phyloP scores from a whole-genome alignment of 2,113 vertebrate genomes.

The Cynocephalus volans region DNA sequence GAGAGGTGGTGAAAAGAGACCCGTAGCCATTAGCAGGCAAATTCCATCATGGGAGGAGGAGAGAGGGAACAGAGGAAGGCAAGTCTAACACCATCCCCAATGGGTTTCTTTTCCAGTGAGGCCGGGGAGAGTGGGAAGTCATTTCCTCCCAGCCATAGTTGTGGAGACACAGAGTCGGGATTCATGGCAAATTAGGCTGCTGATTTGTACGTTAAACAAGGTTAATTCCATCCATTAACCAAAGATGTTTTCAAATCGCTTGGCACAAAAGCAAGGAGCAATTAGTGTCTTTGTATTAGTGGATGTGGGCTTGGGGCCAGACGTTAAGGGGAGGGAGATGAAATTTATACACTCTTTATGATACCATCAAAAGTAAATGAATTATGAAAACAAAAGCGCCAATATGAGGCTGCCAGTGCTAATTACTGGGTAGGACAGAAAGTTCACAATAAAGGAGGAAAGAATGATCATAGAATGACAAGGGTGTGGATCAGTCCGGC shows the following conservation, averaged over 20 bases:
- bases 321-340: conserved; percentile 46
- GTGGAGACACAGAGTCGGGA: conserved; percentile 61
- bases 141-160: background rate
- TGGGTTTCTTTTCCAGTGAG: background rate
- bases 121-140: background rate
- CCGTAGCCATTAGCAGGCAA: background rate
- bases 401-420: conserved; percentile 80
- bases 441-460: conserved; percentile 64
- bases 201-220: conserved; percentile 78
- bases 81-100: fast-evolving
- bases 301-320: conserved; percentile 80
- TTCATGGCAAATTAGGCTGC: conserved; percentile 76
- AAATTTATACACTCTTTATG: conserved; percentile 71
- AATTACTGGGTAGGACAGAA: conserved; percentile 82
- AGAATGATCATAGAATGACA: fast-evolving
- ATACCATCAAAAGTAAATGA: conserved; percentile 86
- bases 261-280: conserved; percentile 72
- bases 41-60: background rate
- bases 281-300: conserved; percentile 85
- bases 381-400: conserved; percentile 84
- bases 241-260: conserved; percentile 83
- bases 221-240: conserved; percentile 66
- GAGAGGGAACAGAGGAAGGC: background rate
- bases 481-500: background rate
- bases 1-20: background rate